Conservation (phyloP, 2,888 invertebrate genomes). For the Pterostichus niger region DNA sequence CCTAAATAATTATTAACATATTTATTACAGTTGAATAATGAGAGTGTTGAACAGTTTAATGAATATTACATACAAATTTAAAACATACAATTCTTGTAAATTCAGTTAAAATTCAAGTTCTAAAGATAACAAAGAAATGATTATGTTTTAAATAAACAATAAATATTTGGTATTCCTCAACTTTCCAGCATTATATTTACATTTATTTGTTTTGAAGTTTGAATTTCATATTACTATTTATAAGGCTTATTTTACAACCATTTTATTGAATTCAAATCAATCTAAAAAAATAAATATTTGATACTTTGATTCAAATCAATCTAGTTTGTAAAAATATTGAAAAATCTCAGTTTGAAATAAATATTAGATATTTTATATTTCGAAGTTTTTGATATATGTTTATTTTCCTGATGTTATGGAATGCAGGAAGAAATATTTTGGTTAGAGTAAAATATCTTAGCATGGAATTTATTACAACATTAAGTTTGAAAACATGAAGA, state of each 20-base stretch:
- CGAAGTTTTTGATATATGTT: neutral
- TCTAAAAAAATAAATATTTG: too few relatives aligned
- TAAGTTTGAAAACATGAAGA: constrained; percentile 37
- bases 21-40: neutral
- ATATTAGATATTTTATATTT: neutral
- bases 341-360: neutral
- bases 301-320: too few relatives aligned
- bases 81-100: neutral
- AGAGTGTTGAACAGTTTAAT: neutral
- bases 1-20: too few relatives aligned
- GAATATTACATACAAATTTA: neutral
- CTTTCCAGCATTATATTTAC: too few relatives aligned
- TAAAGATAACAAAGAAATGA: constrained; percentile 1
- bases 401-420: constrained; percentile 7
- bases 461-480: constrained; percentile 47
- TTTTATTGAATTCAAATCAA: too few relatives aligned
- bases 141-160: neutral
- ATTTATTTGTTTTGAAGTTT: too few relatives aligned
- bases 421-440: constrained; percentile 49
- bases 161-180: neutral
- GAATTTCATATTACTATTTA: too few relatives aligned
- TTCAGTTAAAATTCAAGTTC: too few relatives aligned
- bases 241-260: too few relatives aligned
- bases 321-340: neutral
- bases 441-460: constrained; percentile 33